Base-by-base conservation (phyloP, 2,113 vertebrate species). In the Heterocephalus glaber region DNA sequence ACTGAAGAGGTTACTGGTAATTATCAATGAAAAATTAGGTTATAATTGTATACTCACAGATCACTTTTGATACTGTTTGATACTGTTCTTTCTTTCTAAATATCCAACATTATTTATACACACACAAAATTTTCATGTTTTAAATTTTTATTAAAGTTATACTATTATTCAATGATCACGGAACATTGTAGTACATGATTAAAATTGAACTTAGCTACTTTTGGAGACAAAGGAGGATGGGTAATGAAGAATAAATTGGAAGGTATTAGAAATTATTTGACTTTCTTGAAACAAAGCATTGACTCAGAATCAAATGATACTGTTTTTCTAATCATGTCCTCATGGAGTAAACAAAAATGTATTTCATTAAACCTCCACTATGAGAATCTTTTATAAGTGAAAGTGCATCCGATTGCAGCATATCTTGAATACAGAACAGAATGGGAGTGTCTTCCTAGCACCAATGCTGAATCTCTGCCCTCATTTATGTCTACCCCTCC, bases 401-500 rank as follows among this genome's bases (percentile, higher is more conserved):
- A 91, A 2, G 5, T 28, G 7, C 38, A 41, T 11, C 1, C n/a
- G 63, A 0, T 26, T 61, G 30, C 19, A 95, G 7, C 7, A 16
- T 16, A 0, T 30, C 3, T 30, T 20, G 17, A 28, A 9, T 60
- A 22, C 38, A 4, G 6, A 13, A 3, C 3, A 28, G 35, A 38
- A 9, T 4, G 4, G 17, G 7, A 5, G 9, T 8, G 5, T 61
- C 3, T 56, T 47, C 30, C 22, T 47, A 66, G 9, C 26, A 68
- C n/a, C 3, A 22, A 16, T 14, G 11, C 2, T 5, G 24, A 49
- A 24, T 24, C 52, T 44, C 35, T 30, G 12, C 1, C 5, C 16
- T 63, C 2, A 17, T 1, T 14, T 26, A 24, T 7, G 2, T 61
- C 16, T 11, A 6, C 5, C 26, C 19, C 10, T 35, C 4, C 24